A percentile compares a stretch with the other conserved stretches of the same genome.
These are phyloP conservation scores for Drosophila santomea DNA, from an alignment of 1,140 invertebrate genomes.

Conservation along the genomic window DNA sequence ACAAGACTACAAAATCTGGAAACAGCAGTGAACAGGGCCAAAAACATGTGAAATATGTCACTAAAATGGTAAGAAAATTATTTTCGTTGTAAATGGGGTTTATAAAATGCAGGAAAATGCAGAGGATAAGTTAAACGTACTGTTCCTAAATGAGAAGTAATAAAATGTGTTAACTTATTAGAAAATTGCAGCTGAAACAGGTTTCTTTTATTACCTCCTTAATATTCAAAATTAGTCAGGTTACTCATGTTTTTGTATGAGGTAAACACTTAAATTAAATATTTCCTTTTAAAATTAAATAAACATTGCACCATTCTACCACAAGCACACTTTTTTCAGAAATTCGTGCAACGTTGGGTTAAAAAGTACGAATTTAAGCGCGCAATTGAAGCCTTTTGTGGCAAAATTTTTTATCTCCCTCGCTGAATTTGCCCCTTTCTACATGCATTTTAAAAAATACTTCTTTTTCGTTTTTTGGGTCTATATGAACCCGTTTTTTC, in stretches of 20 bases:
- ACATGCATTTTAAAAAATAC: background rate
- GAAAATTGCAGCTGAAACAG: background rate
- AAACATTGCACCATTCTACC: background rate
- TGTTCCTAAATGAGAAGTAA: no score
- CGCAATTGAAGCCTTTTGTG: constrained; percentile 6
- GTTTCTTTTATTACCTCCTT: background rate
- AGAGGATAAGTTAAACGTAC: background rate
- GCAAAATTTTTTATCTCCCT: constrained; percentile 5
- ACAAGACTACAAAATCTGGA: constrained; percentile 7
- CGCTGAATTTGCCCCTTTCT: constrained; percentile 3
- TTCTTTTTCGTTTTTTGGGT: constrained; percentile 17
- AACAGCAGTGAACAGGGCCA: constrained; percentile 11
- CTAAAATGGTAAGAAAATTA: constrained; percentile 19
- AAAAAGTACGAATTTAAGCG: constrained; percentile 4
- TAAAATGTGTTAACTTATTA: background rate
- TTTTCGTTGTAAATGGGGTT: constrained; percentile 13
- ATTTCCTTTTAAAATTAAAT: background rate
- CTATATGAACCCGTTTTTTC: constrained; percentile 48
- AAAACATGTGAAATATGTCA: constrained; percentile 30
- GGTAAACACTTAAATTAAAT: background rate
- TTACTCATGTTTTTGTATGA: background rate
- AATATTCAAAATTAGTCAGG: background rate
- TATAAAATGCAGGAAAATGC: background rate
- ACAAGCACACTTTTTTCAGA: background rate
- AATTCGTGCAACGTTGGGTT: background rate